Conservation (phyloP, 2,113 vertebrate species). For the Acrocephalus arundinaceus region DNA sequence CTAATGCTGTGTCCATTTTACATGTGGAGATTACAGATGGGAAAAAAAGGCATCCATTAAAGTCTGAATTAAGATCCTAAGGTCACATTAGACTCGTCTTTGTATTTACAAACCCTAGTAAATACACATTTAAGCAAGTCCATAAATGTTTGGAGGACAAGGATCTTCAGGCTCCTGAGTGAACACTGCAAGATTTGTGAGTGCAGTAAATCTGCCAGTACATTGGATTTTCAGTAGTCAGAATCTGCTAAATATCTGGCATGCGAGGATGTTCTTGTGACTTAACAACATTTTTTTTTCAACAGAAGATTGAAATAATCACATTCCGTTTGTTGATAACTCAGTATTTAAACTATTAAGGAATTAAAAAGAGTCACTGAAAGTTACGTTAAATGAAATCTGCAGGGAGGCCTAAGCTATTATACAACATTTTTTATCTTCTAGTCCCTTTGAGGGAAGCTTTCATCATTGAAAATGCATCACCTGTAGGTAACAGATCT, state of each 20-base stretch:
- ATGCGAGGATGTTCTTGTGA: not conserved
- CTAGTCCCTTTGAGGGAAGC: not conserved
- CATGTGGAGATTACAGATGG: not conserved
- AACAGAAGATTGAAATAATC: not conserved
- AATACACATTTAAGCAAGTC: not conserved
- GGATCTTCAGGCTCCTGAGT: not conserved
- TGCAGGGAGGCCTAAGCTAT: not conserved
- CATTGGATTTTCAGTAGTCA: not conserved
- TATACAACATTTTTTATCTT: constrained; percentile 1
- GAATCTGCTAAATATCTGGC: not conserved
- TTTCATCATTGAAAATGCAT: constrained; percentile 6
- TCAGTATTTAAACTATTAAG: not conserved
- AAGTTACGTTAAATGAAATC: not conserved
- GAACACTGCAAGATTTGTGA: not conserved
- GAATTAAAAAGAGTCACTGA: not conserved
- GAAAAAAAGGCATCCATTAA: not conserved
- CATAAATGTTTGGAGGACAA: not conserved
- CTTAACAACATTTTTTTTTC: not conserved
- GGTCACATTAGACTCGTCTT: not conserved
- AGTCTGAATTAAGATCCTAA: not conserved
- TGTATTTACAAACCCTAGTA: not conserved
- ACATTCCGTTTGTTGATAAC: not conserved
- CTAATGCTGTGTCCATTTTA: not conserved
- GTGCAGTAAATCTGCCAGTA: not conserved
- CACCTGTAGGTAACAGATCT: constrained; percentile 1